Conservation (phyloP, 2,888 invertebrate species). For the Drosophila trichaetosa region DNA sequence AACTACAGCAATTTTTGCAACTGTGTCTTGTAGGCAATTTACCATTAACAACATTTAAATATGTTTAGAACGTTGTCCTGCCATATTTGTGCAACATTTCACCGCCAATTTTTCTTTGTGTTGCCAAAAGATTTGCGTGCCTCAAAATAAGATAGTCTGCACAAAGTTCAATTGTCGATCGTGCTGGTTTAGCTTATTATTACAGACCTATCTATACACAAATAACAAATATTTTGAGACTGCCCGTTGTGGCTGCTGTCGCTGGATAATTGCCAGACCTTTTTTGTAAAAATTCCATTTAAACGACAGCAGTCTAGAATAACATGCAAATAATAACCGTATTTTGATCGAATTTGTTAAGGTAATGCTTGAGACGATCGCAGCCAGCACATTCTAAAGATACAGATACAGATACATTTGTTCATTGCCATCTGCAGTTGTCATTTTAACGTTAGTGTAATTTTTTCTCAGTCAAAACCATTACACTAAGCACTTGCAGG, state of each 20-base stretch:
- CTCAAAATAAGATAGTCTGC: constrained; percentile 6
- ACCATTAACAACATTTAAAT: background rate
- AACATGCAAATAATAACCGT: constrained; percentile 56
- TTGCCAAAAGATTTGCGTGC: constrained; percentile 5
- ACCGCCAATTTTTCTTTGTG: background rate
- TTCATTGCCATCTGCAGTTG: background rate
- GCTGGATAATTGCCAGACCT: constrained; percentile 60
- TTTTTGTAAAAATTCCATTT: constrained; percentile 51
- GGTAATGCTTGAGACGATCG: constrained; percentile 67
- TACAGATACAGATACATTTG: background rate
- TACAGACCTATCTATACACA: constrained; percentile 74
- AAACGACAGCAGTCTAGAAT: constrained; percentile 7
- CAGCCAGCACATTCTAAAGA: constrained; percentile 1
- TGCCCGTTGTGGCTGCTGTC: constrained; percentile 26
- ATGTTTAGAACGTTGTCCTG: background rate
- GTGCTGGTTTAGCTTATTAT: constrained; percentile 73
- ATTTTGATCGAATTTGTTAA: constrained; percentile 52
- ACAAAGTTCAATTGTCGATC: constrained; percentile 19
- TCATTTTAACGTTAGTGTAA: background rate
- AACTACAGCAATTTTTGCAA: background rate
- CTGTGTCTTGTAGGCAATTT: background rate
- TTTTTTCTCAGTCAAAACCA: constrained; percentile 38
- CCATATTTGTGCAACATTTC: background rate
- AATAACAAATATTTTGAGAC: constrained; percentile 13
- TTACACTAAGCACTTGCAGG: constrained; percentile 12